Percentiles rank a stretch among this genome's conserved stretches.
phyloP scores from a whole-genome alignment of 1,140 invertebrate genomes.

The Andricus grossulariae region DNA sequence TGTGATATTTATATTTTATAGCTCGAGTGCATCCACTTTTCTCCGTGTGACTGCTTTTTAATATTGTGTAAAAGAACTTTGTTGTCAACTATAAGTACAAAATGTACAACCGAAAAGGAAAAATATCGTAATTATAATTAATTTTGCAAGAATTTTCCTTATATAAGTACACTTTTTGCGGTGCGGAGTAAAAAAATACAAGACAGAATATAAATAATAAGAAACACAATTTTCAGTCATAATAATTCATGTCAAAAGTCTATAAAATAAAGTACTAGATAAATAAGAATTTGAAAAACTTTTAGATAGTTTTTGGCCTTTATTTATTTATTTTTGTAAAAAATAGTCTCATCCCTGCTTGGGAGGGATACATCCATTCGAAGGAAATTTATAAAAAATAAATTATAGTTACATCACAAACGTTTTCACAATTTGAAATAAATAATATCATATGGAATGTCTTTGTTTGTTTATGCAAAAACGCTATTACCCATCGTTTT shows the following conservation, averaged over 20 bases:
- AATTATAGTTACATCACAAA: slow-evolving; percentile 26
- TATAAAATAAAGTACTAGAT: not conserved
- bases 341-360: slow-evolving; percentile 21
- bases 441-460: slow-evolving; percentile 22
- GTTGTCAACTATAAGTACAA: too few species aligned
- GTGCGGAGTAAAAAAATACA: too few species aligned
- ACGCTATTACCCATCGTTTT: not conserved
- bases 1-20: too few species aligned
- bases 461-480: not conserved
- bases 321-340: slow-evolving; percentile 25
- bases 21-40: too few species aligned
- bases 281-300: slow-evolving; percentile 22
- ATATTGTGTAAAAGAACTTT: too few species aligned
- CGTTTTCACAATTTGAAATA: slow-evolving; percentile 18
- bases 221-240: too few species aligned
- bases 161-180: slow-evolving; percentile 36
- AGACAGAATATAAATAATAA: too few species aligned
- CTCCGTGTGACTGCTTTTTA: too few species aligned
- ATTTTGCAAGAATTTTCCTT: not conserved
- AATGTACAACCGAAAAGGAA: slow-evolving; percentile 34
- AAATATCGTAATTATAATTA: slow-evolving; percentile 41
- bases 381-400: slow-evolving; percentile 31
- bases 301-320: slow-evolving; percentile 21
- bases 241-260: too few species aligned
- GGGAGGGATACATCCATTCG: slow-evolving; percentile 22